Percentiles rank a stretch among this genome's conserved stretches.
Conservation (phyloP, 2,888 invertebrate species). For the Saturnia pavonia region DNA sequence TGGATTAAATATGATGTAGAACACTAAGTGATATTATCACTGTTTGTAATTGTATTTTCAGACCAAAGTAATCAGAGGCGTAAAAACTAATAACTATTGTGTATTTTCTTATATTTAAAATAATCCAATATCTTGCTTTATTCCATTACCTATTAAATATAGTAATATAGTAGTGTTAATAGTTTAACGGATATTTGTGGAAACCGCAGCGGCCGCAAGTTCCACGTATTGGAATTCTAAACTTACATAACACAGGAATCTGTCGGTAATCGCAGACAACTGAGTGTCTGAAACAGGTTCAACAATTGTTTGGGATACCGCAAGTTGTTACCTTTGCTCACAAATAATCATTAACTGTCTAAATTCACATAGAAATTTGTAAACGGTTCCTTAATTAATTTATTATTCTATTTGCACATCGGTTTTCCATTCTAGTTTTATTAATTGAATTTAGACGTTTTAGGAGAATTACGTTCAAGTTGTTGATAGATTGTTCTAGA, state of each 20-base stretch:
- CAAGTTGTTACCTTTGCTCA: neutral
- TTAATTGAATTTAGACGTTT: neutral
- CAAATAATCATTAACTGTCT: neutral
- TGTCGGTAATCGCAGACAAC: neutral
- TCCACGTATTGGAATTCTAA: neutral
- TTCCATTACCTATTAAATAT: neutral
- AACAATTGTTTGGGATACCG: neutral
- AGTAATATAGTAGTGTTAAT: neutral
- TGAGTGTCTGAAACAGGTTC: neutral
- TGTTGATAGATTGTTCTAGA: neutral
- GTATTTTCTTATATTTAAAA: neutral
- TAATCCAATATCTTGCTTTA: neutral
- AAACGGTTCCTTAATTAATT: neutral
- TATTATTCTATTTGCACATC: neutral
- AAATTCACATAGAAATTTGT: neutral
- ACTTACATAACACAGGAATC: slow-evolving; percentile 2
- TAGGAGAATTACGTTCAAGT: neutral
- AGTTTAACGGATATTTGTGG: neutral
- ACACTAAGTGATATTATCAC: neutral
- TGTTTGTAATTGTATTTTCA: neutral
- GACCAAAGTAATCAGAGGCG: neutral
- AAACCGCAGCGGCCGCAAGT: neutral
- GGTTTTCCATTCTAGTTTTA: neutral
- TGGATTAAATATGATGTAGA: no score
- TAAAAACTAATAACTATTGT: neutral